Evolutionary conservation across 2,888 invertebrate species (phyloP).

Genomic region (Eupeodes latifasciatus): DNA sequence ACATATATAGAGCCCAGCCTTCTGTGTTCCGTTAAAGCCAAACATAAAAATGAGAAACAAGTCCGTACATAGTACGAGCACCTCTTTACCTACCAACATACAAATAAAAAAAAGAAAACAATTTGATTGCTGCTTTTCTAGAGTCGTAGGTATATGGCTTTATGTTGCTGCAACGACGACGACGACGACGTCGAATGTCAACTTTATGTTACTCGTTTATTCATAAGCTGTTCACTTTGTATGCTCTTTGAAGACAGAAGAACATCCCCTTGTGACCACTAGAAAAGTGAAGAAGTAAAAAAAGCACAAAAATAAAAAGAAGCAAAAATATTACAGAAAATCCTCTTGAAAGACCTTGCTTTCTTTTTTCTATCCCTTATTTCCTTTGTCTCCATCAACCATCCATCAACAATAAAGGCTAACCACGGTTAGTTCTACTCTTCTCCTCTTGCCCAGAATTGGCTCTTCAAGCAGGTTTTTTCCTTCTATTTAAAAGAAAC

Average conservation of each 20-base stretch:
- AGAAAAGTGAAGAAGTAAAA: constrained; percentile 36
- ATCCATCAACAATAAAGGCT: constrained; percentile 40
- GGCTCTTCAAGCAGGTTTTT: constrained; percentile 1
- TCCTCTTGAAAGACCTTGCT: constrained; percentile 39
- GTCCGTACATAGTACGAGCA: background rate
- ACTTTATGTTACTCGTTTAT: constrained; percentile 57
- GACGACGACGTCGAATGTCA: constrained; percentile 54
- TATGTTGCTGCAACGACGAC: background rate
- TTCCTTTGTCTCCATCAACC: constrained; percentile 34
- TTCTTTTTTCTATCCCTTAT: constrained; percentile 7
- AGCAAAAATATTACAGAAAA: background rate
- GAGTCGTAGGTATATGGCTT: background rate
- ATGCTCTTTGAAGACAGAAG: background rate
- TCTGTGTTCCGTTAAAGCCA: constrained; percentile 30
- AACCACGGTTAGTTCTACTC: constrained; percentile 38
- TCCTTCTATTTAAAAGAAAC: background rate
- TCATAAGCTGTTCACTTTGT: constrained; percentile 56
- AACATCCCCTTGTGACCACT: constrained; percentile 52
- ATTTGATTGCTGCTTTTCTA: constrained; percentile 20
- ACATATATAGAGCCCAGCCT: constrained; percentile 1
- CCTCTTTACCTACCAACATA: no score
- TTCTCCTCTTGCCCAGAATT: constrained; percentile 11
- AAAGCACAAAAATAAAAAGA: background rate
- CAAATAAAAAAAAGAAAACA: background rate
- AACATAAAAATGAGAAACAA: background rate